phyloP scores from a whole-genome alignment of 2,888 invertebrate genomes.

The Polydrusus tereticollis region DNA sequence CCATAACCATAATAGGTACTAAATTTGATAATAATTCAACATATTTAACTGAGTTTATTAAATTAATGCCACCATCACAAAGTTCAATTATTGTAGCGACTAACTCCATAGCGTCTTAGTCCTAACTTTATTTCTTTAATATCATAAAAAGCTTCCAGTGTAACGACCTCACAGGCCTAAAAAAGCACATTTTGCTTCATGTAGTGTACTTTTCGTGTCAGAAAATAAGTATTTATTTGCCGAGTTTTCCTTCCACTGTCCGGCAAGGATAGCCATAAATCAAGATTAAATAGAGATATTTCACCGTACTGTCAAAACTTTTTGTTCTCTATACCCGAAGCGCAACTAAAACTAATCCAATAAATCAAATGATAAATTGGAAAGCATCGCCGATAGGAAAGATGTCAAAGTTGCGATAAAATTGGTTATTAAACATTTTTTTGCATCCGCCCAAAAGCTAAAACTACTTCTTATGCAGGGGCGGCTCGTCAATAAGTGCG shows the following conservation, averaged over 20 bases:
- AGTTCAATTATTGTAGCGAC: too few species aligned
- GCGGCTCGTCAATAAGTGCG: too few species aligned
- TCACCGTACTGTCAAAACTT: conserved; percentile 6
- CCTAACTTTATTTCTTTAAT: background rate
- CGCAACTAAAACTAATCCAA: background rate
- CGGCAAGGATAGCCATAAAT: background rate
- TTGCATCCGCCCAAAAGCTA: too few species aligned
- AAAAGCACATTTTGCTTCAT: background rate
- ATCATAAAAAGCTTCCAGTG: background rate
- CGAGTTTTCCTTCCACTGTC: background rate
- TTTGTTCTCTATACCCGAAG: background rate
- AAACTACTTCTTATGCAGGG: too few species aligned
- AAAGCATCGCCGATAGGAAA: background rate
- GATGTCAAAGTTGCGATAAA: background rate
- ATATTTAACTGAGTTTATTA: too few species aligned
- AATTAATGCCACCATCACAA: too few species aligned
- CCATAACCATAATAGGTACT: too few species aligned
- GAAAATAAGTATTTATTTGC: background rate
- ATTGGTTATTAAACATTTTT: too few species aligned
- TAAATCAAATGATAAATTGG: conserved; percentile 6
- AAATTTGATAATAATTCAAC: too few species aligned
- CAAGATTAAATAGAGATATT: background rate
- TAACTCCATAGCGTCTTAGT: too few species aligned
- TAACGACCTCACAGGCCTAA: background rate
- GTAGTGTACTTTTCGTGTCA: background rate